These are phyloP conservation scores for Atlantisia rogersi DNA, from an alignment of 2,113 vertebrate species.

Conservation along the genomic window DNA sequence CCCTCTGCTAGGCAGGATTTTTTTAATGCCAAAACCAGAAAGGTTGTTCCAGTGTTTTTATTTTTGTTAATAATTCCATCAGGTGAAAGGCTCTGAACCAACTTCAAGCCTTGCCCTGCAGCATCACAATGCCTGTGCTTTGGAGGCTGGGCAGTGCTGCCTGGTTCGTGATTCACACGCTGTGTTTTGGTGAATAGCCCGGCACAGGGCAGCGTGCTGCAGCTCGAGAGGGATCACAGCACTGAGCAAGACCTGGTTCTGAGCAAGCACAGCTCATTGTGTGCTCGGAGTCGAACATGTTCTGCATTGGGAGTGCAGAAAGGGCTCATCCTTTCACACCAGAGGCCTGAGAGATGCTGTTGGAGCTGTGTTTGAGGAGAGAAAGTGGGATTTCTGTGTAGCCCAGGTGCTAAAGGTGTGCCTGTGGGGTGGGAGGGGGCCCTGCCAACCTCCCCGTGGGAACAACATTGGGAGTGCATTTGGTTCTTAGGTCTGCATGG, in stretches of 20 bases:
- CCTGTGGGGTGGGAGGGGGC: neutral
- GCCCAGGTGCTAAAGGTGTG: neutral
- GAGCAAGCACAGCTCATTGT: conserved; percentile 4
- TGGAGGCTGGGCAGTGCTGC: neutral
- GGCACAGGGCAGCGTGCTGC: neutral
- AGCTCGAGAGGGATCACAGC: neutral
- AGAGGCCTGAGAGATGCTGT: neutral
- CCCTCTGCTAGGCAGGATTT: neutral
- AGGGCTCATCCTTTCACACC: neutral
- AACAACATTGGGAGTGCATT: neutral
- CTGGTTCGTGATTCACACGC: fast-evolving
- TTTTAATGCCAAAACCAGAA: neutral
- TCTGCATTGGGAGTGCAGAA: neutral
- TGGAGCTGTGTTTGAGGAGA: neutral
- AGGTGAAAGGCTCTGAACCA: neutral
- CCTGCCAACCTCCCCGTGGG: neutral
- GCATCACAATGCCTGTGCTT: neutral
- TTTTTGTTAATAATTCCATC: neutral
- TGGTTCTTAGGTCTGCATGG: neutral
- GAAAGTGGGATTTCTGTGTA: neutral
- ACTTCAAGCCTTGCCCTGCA: neutral
- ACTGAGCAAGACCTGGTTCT: neutral
- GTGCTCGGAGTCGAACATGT: fast-evolving
- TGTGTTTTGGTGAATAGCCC: neutral
- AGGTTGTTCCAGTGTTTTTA: neutral